phyloP scores from a whole-genome alignment of 2,797 vertebrate species.

The Notoglanidium macrostoma region DNA sequence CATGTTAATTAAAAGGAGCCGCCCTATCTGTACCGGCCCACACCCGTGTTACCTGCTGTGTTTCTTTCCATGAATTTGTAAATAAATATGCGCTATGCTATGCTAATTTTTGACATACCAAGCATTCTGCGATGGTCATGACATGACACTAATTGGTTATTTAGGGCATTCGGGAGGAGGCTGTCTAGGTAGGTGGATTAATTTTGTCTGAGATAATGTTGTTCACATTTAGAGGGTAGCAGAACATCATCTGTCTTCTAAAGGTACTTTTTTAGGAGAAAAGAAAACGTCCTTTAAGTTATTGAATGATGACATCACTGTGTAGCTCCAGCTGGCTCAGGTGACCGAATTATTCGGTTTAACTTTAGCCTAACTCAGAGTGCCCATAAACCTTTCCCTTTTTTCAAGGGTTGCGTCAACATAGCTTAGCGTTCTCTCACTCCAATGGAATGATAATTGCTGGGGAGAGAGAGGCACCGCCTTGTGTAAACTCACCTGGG shows the following conservation, averaged over 20 bases:
- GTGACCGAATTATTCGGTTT: constrained; percentile 22
- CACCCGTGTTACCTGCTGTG: not conserved
- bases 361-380: constrained; percentile 23
- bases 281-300: not conserved
- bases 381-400: not conserved
- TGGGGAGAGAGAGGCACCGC: constrained; percentile 75
- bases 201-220: not conserved
- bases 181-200: too few species aligned
- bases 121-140: not conserved
- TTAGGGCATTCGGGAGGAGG: not conserved
- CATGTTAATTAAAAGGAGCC: not conserved
- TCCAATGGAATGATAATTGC: constrained; percentile 78
- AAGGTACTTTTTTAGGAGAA: not conserved
- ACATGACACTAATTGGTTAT: not conserved
- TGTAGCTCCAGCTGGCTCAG: constrained; percentile 12
- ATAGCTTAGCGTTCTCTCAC: constrained; percentile 67
- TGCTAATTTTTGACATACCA: not conserved
- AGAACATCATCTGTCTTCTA: not conserved
- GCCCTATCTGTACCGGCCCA: not conserved
- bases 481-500: constrained; percentile 79
- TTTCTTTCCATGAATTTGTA: not conserved
- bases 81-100: not conserved
- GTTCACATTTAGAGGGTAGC: not conserved
- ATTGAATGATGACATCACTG: not conserved
- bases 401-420: constrained; percentile 71